A percentile compares a stretch with the other conserved stretches of the same genome.
phyloP scores from a whole-genome alignment of 2,113 vertebrate genomes.

The Carlito syrichta region DNA sequence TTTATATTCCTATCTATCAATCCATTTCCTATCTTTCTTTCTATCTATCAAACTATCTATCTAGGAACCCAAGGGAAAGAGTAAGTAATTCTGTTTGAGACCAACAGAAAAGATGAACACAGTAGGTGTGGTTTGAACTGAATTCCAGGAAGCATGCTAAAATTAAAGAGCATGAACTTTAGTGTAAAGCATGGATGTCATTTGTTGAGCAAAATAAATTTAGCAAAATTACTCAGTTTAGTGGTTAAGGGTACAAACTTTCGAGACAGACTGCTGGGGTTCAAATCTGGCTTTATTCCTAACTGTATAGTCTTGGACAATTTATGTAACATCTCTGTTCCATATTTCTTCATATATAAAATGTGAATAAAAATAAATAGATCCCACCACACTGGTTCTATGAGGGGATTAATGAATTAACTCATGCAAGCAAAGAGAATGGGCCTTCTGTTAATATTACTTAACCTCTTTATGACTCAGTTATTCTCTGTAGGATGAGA shows the following conservation, averaged over 20 bases:
- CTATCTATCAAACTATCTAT: not conserved
- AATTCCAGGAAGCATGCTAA: not conserved
- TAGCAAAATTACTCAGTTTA: not conserved
- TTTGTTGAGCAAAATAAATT: not conserved
- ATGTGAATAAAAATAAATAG: not conserved
- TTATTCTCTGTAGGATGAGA: not conserved
- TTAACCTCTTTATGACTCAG: not conserved
- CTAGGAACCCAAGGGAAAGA: not conserved
- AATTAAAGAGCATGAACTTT: not conserved
- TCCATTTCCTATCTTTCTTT: not conserved
- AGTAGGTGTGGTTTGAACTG: not conserved
- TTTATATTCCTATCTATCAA: not conserved
- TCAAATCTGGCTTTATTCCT: not conserved
- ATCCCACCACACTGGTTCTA: not conserved
- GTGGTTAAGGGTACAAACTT: not conserved
- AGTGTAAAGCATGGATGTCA: not conserved
- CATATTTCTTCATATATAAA: not conserved
- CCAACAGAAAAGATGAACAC: not conserved
- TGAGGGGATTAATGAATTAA: not conserved
- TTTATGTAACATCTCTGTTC: not conserved
- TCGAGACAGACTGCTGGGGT: not conserved
- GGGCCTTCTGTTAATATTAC: rapidly evolving
- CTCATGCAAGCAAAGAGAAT: not conserved
- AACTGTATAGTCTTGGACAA: not conserved
- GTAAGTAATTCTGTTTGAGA: not conserved